Percentiles rank a stretch among this genome's conserved stretches.
Evolutionary conservation across 2,113 vertebrate genomes (phyloP).

Genomic region (Dipodomys ordii): DNA sequence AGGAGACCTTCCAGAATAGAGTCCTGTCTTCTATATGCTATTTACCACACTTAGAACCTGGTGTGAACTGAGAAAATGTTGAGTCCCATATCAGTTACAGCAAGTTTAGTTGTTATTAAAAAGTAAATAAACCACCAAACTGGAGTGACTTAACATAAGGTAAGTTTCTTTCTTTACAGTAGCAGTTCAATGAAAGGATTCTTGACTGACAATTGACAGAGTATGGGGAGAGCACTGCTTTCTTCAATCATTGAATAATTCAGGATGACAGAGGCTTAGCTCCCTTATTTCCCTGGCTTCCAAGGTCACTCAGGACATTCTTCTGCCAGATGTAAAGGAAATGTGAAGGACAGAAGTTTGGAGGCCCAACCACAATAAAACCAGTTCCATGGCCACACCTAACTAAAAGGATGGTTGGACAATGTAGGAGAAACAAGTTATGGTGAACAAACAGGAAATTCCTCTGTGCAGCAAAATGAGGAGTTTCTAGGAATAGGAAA

Average conservation of each 20-base stretch:
- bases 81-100: not conserved
- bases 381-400: not conserved
- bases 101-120: not conserved
- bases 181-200: not conserved
- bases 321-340: not conserved
- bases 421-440: not conserved
- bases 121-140: not conserved
- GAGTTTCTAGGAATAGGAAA: slow-evolving; percentile 30
- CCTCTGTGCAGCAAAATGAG: not conserved
- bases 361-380: not conserved
- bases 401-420: slow-evolving; percentile 19
- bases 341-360: not conserved
- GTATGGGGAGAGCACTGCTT: not conserved
- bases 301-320: not conserved
- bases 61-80: not conserved
- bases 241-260: not conserved
- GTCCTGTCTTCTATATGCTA: not conserved
- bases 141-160: not conserved
- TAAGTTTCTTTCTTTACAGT: not conserved
- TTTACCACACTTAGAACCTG: not conserved
- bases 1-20: slow-evolving; percentile 21
- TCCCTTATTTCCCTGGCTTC: not conserved
- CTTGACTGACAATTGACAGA: not conserved
- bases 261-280: not conserved
- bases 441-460: slow-evolving; percentile 8